Evolutionary conservation across 2,888 invertebrate species (phyloP).

Genomic region (Drosophila birchii): DNA sequence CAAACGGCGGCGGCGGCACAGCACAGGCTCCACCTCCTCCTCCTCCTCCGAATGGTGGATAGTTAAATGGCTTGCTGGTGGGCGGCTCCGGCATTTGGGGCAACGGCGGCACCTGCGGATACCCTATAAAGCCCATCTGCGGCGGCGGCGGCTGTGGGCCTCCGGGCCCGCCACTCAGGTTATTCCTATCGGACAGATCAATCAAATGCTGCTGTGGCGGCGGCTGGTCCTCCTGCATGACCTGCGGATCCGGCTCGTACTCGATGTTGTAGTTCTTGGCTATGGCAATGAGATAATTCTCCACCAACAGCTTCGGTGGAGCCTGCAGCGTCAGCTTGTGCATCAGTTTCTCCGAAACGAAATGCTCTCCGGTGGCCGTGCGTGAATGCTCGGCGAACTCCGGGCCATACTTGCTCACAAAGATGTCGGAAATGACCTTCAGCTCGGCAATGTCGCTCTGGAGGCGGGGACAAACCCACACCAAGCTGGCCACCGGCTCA

Average conservation of each 20-base stretch:
- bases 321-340: slow-evolving; percentile 97
- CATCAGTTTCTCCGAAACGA: slow-evolving; percentile 95
- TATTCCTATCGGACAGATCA: slow-evolving; percentile 88
- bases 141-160: slow-evolving; percentile 87
- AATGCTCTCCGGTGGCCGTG: slow-evolving; percentile 94
- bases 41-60: slow-evolving; percentile 85
- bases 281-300: slow-evolving; percentile 96
- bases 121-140: slow-evolving; percentile 93
- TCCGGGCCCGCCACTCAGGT: slow-evolving; percentile 86
- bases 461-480: slow-evolving; percentile 98
- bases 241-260: slow-evolving; percentile 97
- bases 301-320: slow-evolving; percentile 97
- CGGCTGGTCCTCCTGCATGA: slow-evolving; percentile 90
- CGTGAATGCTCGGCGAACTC: slow-evolving; percentile 95
- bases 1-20: slow-evolving; percentile 74
- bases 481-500: slow-evolving; percentile 94
- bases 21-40: slow-evolving; percentile 72
- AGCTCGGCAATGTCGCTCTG: slow-evolving; percentile 92
- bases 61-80: slow-evolving; percentile 87
- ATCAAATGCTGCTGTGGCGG: slow-evolving; percentile 88
- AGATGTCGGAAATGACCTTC: slow-evolving; percentile 93
- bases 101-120: slow-evolving; percentile 89
- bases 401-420: slow-evolving; percentile 95
- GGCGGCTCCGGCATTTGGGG: slow-evolving; percentile 86
- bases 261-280: slow-evolving; percentile 97